These are phyloP conservation scores for Allophyes oxyacanthae DNA, from an alignment of 2,888 invertebrate species.

Conservation along the genomic window DNA sequence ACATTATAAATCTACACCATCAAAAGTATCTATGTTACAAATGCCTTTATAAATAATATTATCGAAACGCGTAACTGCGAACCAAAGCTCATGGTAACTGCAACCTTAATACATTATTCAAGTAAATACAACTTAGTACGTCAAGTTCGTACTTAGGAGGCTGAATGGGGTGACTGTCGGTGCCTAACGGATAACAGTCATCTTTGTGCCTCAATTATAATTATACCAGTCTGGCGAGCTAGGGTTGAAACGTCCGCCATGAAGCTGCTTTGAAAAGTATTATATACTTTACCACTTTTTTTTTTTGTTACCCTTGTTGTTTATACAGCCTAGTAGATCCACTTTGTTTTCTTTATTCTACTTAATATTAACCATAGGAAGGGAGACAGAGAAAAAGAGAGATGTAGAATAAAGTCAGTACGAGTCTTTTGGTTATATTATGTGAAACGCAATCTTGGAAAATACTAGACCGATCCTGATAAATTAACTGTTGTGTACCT, in stretches of 20 bases:
- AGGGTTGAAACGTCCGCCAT: slow-evolving; percentile 33
- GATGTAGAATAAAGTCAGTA: no score
- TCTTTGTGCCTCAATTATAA: slow-evolving; percentile 62
- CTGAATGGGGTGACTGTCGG: slow-evolving; percentile 52
- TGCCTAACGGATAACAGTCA: slow-evolving; percentile 56
- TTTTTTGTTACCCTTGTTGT: no score
- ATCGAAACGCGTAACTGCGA: slow-evolving; percentile 1
- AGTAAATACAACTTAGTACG: slow-evolving; percentile 44
- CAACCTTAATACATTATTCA: slow-evolving; percentile 33
- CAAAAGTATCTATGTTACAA: no score
- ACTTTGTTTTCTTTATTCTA: no score
- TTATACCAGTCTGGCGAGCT: slow-evolving; percentile 49
- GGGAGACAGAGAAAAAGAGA: no score
- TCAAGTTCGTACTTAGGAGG: slow-evolving; percentile 39
- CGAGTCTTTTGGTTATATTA: no score
- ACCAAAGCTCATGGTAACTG: background rate
- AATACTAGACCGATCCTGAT: no score
- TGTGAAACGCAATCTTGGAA: no score
- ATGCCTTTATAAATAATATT: background rate
- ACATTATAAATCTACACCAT: no score
- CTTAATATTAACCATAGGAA: no score
- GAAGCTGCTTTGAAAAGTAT: slow-evolving; percentile 13
- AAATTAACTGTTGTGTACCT: no score
- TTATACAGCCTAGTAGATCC: no score
- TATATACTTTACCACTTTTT: background rate